Percentiles rank a stretch among this genome's conserved stretches.
Conservation (phyloP, 2,113 vertebrate species). For the Uria lomvia region DNA sequence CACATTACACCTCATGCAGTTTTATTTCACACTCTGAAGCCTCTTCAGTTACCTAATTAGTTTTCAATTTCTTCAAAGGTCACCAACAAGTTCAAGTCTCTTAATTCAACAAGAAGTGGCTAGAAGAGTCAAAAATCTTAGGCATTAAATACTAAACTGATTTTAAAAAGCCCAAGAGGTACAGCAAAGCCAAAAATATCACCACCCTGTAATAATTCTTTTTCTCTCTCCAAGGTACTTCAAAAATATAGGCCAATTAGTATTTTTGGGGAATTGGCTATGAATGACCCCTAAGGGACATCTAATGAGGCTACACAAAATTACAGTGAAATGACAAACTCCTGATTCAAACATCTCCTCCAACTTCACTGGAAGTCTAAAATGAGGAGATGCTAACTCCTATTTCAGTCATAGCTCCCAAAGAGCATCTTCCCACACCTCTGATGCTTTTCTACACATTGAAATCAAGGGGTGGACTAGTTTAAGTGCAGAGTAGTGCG, state of each 20-base stretch:
- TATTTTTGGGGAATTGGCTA: background rate
- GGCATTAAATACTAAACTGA: background rate
- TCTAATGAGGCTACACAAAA: background rate
- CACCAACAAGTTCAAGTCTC: background rate
- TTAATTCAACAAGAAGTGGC: background rate
- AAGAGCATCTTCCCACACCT: background rate
- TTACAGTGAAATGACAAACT: background rate
- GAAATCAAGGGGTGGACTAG: background rate
- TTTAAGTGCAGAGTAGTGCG: background rate
- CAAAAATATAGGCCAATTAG: background rate
- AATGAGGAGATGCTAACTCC: background rate
- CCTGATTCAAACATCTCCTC: background rate
- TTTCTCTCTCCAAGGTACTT: background rate
- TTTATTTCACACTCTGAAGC: accelerated
- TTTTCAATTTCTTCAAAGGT: background rate
- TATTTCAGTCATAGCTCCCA: background rate
- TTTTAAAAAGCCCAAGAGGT: background rate
- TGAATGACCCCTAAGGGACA: background rate
- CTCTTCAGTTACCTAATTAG: background rate
- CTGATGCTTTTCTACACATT: background rate
- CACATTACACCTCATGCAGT: background rate
- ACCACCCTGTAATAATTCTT: background rate
- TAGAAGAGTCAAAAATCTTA: background rate
- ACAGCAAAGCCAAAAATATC: background rate
- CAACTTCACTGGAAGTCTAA: background rate